Evolutionary conservation across 2,888 invertebrate species (phyloP).

Genomic region (Dolichopus griseipennis): DNA sequence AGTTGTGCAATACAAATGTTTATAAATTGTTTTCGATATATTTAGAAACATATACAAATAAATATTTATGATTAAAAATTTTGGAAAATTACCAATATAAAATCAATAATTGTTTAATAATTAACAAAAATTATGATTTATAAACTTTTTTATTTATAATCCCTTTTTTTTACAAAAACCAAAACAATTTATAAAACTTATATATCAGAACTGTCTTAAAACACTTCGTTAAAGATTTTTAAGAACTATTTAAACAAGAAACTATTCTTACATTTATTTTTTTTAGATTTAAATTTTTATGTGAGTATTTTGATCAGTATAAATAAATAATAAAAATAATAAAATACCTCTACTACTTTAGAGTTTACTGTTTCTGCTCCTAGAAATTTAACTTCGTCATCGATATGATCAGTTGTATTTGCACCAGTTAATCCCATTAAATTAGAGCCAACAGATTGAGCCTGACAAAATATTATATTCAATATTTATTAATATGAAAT

Average conservation of each 20-base stretch:
- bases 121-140: no score
- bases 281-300: no score
- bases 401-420: not conserved
- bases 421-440: constrained; percentile 30
- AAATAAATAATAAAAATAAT: not conserved
- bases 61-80: no score
- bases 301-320: not conserved
- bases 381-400: not conserved
- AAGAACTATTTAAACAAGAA: constrained; percentile 1
- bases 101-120: no score
- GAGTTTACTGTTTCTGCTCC: not conserved
- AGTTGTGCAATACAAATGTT: no score
- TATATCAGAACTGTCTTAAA: not conserved
- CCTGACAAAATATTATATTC: constrained; percentile 18
- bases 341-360: not conserved
- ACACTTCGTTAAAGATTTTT: not conserved
- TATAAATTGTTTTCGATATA: no score
- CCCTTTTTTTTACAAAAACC: not conserved
- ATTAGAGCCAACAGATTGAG: constrained; percentile 44
- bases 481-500: not conserved
- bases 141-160: not conserved
- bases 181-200: no score
- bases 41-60: no score
- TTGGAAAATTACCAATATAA: no score
- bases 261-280: not conserved